Conservation (phyloP, 2,797 vertebrate genomes). For the Psittacula echo region DNA sequence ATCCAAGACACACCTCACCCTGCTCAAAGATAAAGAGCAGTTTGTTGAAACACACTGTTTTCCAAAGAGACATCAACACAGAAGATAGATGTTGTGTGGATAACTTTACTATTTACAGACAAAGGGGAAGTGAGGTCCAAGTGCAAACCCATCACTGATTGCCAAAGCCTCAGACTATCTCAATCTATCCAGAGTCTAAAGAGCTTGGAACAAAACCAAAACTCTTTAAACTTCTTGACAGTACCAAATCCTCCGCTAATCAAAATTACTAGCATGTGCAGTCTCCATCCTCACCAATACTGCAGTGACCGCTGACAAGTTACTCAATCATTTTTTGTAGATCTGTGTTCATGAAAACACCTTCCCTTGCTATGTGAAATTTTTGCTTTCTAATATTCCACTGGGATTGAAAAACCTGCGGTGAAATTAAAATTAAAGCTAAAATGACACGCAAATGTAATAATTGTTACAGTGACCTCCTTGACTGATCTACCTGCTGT, state of each 20-base stretch:
- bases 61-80: neutral
- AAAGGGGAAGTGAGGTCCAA: neutral
- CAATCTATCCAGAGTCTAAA: neutral
- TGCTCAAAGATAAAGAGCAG: neutral
- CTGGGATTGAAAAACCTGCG: neutral
- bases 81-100: neutral
- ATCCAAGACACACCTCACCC: neutral
- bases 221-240: neutral
- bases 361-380: neutral
- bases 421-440: neutral
- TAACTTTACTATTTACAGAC: neutral
- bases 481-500: neutral
- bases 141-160: neutral
- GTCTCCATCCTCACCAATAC: neutral
- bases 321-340: neutral
- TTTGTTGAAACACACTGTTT: neutral
- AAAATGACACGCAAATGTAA: neutral
- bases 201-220: neutral
- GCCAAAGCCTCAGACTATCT: neutral
- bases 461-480: neutral
- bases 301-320: neutral
- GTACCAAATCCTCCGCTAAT: neutral
- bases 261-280: neutral
- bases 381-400: neutral
- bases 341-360: neutral